These are phyloP conservation scores for Aricia agestis DNA, from an alignment of 1,140 invertebrate genomes.

Conservation along the genomic window DNA sequence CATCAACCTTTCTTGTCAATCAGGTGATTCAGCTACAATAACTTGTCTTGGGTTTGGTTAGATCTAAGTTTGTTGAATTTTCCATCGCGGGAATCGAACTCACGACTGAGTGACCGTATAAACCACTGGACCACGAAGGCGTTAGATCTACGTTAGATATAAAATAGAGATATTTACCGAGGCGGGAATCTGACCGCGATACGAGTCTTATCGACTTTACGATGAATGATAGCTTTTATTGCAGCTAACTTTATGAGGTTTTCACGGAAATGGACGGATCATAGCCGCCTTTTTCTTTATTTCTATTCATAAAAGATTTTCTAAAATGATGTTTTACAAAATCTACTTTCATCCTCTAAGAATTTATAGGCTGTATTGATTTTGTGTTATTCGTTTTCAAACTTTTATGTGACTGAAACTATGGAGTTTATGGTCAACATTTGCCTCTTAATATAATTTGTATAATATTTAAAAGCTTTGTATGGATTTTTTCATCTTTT, in stretches of 20 bases:
- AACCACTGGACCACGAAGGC: not conserved
- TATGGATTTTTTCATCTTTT: no score
- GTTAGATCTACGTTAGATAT: not conserved
- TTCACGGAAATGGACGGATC: slow-evolving; percentile 35
- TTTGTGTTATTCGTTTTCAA: not conserved
- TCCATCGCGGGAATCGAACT: no score
- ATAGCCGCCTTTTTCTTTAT: slow-evolving; percentile 29
- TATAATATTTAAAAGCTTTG: no score
- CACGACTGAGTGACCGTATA: no score
- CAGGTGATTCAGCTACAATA: no score
- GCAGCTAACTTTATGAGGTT: slow-evolving; percentile 34
- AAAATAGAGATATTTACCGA: not conserved
- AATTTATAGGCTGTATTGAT: not conserved
- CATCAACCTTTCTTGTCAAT: no score
- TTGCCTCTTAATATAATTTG: not conserved
- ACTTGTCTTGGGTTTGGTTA: no score
- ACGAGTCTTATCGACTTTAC: slow-evolving; percentile 32
- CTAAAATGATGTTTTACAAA: not conserved
- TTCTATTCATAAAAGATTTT: slow-evolving; percentile 8
- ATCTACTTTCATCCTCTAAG: not conserved
- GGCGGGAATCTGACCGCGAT: not conserved
- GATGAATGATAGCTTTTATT: slow-evolving; percentile 36
- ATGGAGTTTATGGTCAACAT: not conserved
- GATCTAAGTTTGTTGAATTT: no score
- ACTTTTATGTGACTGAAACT: not conserved